phyloP scores from a whole-genome alignment of 2,113 vertebrate genomes.

The Phycodurus eques region DNA sequence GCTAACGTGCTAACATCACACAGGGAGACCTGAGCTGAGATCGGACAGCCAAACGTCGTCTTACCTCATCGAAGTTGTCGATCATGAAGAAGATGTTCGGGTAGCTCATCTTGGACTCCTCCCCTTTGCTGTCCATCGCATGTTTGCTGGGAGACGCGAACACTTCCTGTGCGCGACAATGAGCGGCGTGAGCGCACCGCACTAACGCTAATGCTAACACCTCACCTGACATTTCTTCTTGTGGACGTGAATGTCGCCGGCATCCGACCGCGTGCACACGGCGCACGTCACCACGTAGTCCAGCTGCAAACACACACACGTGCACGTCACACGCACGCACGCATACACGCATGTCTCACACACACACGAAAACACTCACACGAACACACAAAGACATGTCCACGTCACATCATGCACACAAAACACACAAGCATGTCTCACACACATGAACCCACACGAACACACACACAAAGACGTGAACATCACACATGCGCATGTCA shows the following conservation, averaged over 20 bases:
- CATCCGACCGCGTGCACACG: constrained; percentile 91
- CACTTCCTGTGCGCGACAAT: constrained; percentile 80
- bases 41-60: background rate
- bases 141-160: constrained; percentile 97
- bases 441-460: no score
- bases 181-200: background rate
- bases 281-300: constrained; percentile 98
- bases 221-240: constrained; percentile 95
- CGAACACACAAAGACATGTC: no score
- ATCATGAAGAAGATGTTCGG: constrained; percentile 99
- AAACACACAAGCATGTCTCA: no score
- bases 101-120: constrained; percentile 98
- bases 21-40: no score
- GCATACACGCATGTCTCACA: background rate
- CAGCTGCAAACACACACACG: constrained; percentile 70
- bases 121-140: constrained; percentile 98
- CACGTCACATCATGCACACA: no score
- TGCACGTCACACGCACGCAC: background rate
- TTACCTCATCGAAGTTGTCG: constrained; percentile 98
- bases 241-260: constrained; percentile 96
- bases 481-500: no score
- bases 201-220: background rate
- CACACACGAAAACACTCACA: no score
- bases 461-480: no score
- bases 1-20: no score